Evolutionary conservation across 2,888 invertebrate species (phyloP).

Genomic region (Quadriops clusia): DNA sequence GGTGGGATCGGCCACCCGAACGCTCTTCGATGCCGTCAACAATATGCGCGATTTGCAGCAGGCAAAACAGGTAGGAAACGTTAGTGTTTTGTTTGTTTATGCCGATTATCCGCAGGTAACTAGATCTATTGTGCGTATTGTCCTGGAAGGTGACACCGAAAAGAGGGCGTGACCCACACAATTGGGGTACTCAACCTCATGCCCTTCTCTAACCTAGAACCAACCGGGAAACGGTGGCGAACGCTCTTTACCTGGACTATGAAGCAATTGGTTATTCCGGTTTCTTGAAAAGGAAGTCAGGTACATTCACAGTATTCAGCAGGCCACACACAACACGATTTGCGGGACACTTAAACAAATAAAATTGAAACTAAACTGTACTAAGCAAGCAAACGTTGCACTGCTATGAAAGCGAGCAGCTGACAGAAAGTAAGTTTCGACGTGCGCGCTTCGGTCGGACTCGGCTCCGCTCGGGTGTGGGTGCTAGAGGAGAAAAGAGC

Average conservation of each 20-base stretch:
- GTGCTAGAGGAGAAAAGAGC: conserved; percentile 24
- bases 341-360: conserved; percentile 37
- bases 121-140: too few relatives aligned
- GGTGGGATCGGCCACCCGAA: too few relatives aligned
- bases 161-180: conserved; percentile 29
- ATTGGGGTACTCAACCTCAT: conserved; percentile 31
- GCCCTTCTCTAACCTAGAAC: conserved; percentile 32
- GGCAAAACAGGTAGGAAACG: too few relatives aligned
- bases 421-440: conserved; percentile 41
- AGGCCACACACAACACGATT: conserved; percentile 29
- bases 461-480: conserved; percentile 25
- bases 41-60: too few relatives aligned
- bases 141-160: too few relatives aligned
- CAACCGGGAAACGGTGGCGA: conserved; percentile 21
- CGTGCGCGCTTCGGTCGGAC: conserved; percentile 25
- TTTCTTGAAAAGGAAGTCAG: conserved; percentile 19
- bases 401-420: conserved; percentile 59
- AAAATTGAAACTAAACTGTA: conserved; percentile 37
- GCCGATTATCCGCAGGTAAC: too few relatives aligned
- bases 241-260: conserved; percentile 13
- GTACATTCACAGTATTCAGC: conserved; percentile 20
- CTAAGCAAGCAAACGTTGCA: conserved; percentile 42
- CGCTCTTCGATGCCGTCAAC: too few relatives aligned
- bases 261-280: conserved; percentile 9
- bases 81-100: too few relatives aligned